Percentiles rank a stretch among this genome's conserved stretches.
These are phyloP conservation scores for Clavelina lepadiformis DNA, from an alignment of 23 tunicate species.

Conservation along the genomic window DNA sequence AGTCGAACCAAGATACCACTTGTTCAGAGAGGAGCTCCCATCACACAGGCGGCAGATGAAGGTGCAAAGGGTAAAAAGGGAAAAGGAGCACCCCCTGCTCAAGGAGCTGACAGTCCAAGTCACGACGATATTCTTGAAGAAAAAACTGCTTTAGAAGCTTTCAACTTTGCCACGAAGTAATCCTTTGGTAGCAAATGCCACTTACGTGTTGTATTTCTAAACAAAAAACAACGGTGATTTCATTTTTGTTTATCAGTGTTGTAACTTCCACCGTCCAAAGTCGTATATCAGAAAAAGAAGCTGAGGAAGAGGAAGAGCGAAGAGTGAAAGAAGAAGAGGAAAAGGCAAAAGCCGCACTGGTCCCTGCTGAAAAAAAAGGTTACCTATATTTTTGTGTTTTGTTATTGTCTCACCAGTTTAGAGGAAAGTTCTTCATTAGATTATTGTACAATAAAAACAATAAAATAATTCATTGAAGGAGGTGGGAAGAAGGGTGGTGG, in stretches of 20 bases:
- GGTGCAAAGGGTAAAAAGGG: constrained; percentile 75
- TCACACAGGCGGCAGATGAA: constrained; percentile 48
- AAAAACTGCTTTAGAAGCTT: constrained; percentile 68
- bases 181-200: neutral
- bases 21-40: constrained; percentile 58
- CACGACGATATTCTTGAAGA: constrained; percentile 73
- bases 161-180: constrained; percentile 45
- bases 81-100: constrained; percentile 40
- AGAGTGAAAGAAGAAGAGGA: constrained; percentile 72
- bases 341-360: constrained; percentile 56
- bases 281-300: constrained; percentile 66
- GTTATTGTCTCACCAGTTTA: too few relatives aligned
- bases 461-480: too few relatives aligned
- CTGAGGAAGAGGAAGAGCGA: constrained; percentile 81
- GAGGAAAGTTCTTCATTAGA: too few relatives aligned
- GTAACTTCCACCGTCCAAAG: constrained; percentile 33
- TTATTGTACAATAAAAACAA: too few relatives aligned
- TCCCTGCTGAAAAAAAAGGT: constrained; percentile 64
- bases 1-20: constrained; percentile 80
- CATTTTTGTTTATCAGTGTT: constrained; percentile 12
- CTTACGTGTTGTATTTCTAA: neutral
- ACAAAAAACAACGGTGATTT: neutral
- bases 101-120: constrained; percentile 44
- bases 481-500: constrained; percentile 33
- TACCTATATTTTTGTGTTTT: neutral